Evolutionary conservation across 2,797 vertebrate genomes (phyloP).

Genomic region (Trachurus trachurus): DNA sequence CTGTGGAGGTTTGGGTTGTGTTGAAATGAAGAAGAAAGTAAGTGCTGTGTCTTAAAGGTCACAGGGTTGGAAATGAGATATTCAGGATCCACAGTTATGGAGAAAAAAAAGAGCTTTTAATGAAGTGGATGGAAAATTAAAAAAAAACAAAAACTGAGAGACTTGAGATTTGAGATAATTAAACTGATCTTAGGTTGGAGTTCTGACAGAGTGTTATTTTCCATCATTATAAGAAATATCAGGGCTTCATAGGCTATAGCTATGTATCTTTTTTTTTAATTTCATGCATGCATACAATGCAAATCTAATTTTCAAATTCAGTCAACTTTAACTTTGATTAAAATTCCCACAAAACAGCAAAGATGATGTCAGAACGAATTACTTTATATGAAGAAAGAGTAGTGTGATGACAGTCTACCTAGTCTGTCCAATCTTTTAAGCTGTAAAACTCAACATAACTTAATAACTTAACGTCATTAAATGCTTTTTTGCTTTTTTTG

Average conservation of each 20-base stretch:
- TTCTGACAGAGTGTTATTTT: slow-evolving; percentile 2
- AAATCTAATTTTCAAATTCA: neutral
- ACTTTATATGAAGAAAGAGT: too few species aligned
- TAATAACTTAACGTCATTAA: too few species aligned
- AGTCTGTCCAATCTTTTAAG: too few species aligned
- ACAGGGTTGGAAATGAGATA: slow-evolving; percentile 5
- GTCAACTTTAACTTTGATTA: neutral
- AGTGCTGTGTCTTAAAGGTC: slow-evolving; percentile 1
- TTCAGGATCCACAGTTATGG: slow-evolving; percentile 6
- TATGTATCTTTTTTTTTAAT: neutral
- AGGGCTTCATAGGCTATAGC: too few species aligned
- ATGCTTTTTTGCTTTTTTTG: too few species aligned
- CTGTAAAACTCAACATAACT: too few species aligned
- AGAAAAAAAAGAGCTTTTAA: slow-evolving; percentile 21
- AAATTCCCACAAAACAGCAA: too few species aligned
- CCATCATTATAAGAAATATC: neutral
- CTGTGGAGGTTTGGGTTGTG: slow-evolving; percentile 29
- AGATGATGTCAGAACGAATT: too few species aligned
- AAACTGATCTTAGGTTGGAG: neutral
- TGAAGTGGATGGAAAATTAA: slow-evolving; percentile 46
- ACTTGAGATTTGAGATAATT: slow-evolving; percentile 1
- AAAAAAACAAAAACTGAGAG: slow-evolving; percentile 4
- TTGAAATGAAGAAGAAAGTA: slow-evolving; percentile 30
- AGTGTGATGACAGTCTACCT: too few species aligned
- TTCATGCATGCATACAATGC: neutral